Evolutionary conservation across 2,888 invertebrate species (phyloP), one percentile per base, ranked within the genome.

Genomic region (Meta bourneti): DNA sequence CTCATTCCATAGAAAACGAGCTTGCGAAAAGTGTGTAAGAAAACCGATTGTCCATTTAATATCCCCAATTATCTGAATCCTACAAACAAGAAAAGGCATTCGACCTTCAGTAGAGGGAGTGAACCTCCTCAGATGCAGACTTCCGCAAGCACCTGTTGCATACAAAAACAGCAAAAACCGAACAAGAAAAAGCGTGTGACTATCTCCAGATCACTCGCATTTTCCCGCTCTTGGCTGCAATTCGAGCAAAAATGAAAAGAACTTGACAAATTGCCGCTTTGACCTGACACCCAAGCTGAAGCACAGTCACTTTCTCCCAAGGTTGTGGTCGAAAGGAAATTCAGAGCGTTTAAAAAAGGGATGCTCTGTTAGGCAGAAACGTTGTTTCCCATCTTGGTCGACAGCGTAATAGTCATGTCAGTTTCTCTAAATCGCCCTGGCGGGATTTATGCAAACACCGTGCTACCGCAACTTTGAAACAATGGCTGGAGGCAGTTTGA

Each of bases 101-200:
- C 69, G 77, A 77, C 85, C 85, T 85, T 85, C 69, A 72, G n/a
- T 34, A 48, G 48, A 34, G 34, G 34, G 34, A 34, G 34, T 34
- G 34, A 34, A 34, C 34, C 4, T 34, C 34, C 34, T 34, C 34
- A 34, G 34, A 34, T 6, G 20, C 71, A 87, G 75, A 81, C 88
- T 88, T 88, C 88, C 88, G 88, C 48, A 70, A 72, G 81, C 88
- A 75, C 49, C 19, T 48, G 54, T 69, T 88, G 88, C 88, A 88
- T 88, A 81, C 81, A 81, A 75, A 88, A 88, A 88, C 54, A 61
- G 54, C 75, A 82, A 71, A 72, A 52, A 71, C 49, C 8, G 52
- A 13, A 49, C 1, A 34, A 34, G 34, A 34, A 34, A 61, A 34
- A 16, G 49, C 34, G 34, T 16, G 52, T 51, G 77, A 77, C 77